These are phyloP conservation scores for Anthonomus grandis DNA, from an alignment of 1,140 invertebrate genomes.

Conservation along the genomic window DNA sequence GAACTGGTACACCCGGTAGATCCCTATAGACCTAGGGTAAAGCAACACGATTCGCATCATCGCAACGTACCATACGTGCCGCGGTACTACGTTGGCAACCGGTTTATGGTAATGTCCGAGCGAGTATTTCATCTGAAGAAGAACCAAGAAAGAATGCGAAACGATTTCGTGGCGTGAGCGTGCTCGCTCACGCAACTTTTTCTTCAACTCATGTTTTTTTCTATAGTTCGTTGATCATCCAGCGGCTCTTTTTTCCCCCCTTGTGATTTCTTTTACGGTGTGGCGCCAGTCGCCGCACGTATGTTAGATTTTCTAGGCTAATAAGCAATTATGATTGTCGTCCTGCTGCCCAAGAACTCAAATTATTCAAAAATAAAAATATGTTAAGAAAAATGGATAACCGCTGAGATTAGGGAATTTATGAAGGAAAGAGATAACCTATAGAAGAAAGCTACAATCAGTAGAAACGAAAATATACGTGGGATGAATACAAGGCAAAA, in stretches of 20 bases:
- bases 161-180: slow-evolving; percentile 5
- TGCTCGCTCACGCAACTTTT: slow-evolving; percentile 11
- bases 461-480: too few relatives aligned
- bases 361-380: too few relatives aligned
- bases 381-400: too few relatives aligned
- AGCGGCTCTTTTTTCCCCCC: neutral
- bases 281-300: slow-evolving; percentile 4
- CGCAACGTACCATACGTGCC: neutral
- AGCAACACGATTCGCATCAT: too few relatives aligned
- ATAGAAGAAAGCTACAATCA: too few relatives aligned
- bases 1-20: too few relatives aligned
- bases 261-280: neutral
- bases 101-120: slow-evolving; percentile 17
- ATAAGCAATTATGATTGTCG: too few relatives aligned
- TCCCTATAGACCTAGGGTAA: too few relatives aligned
- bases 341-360: too few relatives aligned
- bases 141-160: slow-evolving; percentile 4
- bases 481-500: too few relatives aligned
- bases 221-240: neutral
- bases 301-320: neutral
- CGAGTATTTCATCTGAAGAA: slow-evolving; percentile 17
- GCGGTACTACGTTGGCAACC: slow-evolving; percentile 2
- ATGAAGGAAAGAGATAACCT: too few relatives aligned
- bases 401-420: too few relatives aligned
- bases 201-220: slow-evolving; percentile 8